Evolutionary conservation across 1,140 invertebrate species (phyloP), one percentile per base, ranked within the genome.

Genomic region (Psilanteris sp.): DNA sequence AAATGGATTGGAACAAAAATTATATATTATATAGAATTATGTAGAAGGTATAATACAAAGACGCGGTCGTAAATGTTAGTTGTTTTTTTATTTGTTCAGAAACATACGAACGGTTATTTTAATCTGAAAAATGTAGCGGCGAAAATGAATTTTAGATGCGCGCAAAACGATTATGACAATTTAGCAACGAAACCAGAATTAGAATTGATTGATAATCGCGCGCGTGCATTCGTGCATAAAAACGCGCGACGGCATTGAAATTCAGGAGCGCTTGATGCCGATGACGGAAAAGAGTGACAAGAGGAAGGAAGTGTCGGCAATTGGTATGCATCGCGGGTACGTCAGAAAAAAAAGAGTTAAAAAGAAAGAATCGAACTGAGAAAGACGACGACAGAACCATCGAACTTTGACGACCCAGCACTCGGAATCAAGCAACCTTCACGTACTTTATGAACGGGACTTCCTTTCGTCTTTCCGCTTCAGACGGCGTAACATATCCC

Each of bases 241-340:
- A 62, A 54, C 41, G 22, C 44, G 54, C 36, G 31, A 55, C 43
- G 29, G 54, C 78, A 84, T 84, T 84, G 72, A 82, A 79, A 83
- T 84, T 84, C 81, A 83, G 62, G 14, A 59, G 66, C 61, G 57
- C 52, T 52, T 34, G 66, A 24, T 55, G 67, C 16, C 66, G 71
- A 73, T 78, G 81, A 77, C 83, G 79, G 83, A 83, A 81, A 81
- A 79, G 75, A 79, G 78, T 72, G 80, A 81, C 79, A 67, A 67
- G 80, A 84, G 84, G 84, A 85, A 85, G 84, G 84, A 85, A 85
- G 83, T 85, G 76, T 46, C 66, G 68, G 41, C 78, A 44, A 80
- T 85, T 85, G 68, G 79, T 85, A 85, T 85, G 81, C 84, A 81
- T 82, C 77, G 64, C 1, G 29, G 13, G 44, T 20, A 14, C 9